Conservation (phyloP, 2,797 vertebrate genomes). For the Anguilla pacifica region DNA sequence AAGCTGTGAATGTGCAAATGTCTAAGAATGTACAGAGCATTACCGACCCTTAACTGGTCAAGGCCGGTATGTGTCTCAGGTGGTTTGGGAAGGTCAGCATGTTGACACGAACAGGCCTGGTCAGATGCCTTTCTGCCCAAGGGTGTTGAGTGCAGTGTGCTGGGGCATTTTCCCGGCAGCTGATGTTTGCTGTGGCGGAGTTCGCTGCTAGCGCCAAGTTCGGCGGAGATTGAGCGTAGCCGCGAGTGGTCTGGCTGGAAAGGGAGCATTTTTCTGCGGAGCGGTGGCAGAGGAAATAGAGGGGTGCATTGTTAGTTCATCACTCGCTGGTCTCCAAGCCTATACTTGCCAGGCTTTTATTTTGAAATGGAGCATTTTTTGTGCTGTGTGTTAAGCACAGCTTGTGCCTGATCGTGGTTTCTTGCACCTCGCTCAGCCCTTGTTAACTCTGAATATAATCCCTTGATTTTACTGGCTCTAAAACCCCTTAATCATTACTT, state of each 20-base stretch:
- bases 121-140: not conserved
- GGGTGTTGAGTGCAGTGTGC: not conserved
- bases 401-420: not conserved
- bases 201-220: not conserved
- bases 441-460: conserved; percentile 9
- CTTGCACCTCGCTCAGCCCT: not conserved
- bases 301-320: not conserved
- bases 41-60: conserved; percentile 12
- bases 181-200: conserved; percentile 9
- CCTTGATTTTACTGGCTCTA: not conserved
- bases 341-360: not conserved
- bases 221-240: not conserved
- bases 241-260: not conserved
- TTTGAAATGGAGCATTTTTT: not conserved
- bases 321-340: not conserved
- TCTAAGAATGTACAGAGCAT: not conserved
- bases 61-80: conserved; percentile 3
- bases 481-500: not conserved
- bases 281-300: conserved; percentile 8
- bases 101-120: conserved; percentile 14
- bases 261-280: not conserved
- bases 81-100: conserved; percentile 16
- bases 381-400: conserved; percentile 4
- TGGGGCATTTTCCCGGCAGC: not conserved
- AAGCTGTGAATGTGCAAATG: not conserved